Evolutionary conservation across 1,140 invertebrate species (phyloP), one percentile per base, ranked within the genome.

Genomic region (Heliconius hewitsoni): DNA sequence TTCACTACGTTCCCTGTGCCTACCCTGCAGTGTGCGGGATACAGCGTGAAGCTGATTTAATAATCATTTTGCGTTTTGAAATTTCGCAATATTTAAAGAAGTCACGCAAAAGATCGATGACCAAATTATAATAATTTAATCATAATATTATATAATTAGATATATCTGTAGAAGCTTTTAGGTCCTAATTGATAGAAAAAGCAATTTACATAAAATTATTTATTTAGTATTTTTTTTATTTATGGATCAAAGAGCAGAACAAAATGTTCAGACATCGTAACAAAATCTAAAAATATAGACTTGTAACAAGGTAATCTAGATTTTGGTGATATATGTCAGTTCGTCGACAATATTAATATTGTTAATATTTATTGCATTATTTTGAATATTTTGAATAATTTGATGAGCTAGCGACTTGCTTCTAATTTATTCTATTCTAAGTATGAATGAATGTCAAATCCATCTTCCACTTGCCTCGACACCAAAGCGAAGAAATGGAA

Each of bases 301-400:
- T 66, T 30, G 60, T 30, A 5, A 66, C 39, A 77, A 71, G 42
- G 66, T 52, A 60, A 57, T 57, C 71, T 66, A 78, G 77, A 57
- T 74, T 9, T 37, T 60, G 13, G 73, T 74, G 52, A 74, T 74
- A 74, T 74, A 74, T 57, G 73, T 66, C 23, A 30, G 13, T 23
- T 60, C 60, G 27, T 66, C 11, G 2, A 18, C 1, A 46, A 16
- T 11, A 66, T 27, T 30, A 30, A 9, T 60, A 60, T 60, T 0
- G n/a, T 66, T 30, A 66, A 27, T 66, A 27, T 66, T 16, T 27
- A 66, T 66, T 66, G 60, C 60, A 66, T 76, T 70, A 66, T 71
- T 71, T 37, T 37, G 37, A 3, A 70, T 70, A 66, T 71, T 71
- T 37, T 37, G 37, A 3, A 70, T 76, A 76, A 76, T 76, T 76